Percentiles rank a stretch among this genome's conserved stretches.
Evolutionary conservation across 1,140 invertebrate species (phyloP).

Genomic region (Pogonomyrmex barbatus): DNA sequence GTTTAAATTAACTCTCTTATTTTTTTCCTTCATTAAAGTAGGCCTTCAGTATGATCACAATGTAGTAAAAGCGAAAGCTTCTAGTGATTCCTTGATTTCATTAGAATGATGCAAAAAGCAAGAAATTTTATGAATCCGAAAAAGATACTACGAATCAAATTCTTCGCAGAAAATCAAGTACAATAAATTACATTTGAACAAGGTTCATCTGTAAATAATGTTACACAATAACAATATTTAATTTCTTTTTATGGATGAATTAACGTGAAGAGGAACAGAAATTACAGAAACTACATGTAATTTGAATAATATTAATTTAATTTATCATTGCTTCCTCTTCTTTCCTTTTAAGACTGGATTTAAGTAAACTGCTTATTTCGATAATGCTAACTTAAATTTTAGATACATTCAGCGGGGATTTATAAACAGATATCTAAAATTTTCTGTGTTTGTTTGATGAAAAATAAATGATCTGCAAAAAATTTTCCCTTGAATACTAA

Average conservation of each 20-base stretch:
- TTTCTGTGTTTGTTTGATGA: not conserved
- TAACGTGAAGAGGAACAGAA: not conserved
- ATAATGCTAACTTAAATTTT: conserved; percentile 43
- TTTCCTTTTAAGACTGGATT: conserved; percentile 24
- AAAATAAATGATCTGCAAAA: not conserved
- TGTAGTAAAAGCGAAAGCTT: not conserved
- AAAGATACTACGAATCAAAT: conserved; percentile 67
- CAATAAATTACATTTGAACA: conserved; percentile 64
- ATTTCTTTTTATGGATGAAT: conserved; percentile 31
- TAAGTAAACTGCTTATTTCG: conserved; percentile 49
- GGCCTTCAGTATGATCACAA: not conserved
- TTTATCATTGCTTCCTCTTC: conserved; percentile 1
- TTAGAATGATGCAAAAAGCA: not conserved
- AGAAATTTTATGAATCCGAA: not conserved
- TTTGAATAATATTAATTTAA: conserved; percentile 25
- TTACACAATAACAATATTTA: conserved; percentile 63
- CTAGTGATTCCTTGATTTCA: not conserved
- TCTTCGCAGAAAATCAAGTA: conserved; percentile 65
- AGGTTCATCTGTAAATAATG: conserved; percentile 67
- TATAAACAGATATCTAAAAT: conserved; percentile 19
- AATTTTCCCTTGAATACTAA: not conserved
- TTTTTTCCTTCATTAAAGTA: not conserved
- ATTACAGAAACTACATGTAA: not conserved
- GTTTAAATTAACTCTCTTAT: not conserved
- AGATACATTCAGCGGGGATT: not conserved